Conservation (phyloP, 2,113 vertebrate species). For the Astur gentilis region DNA sequence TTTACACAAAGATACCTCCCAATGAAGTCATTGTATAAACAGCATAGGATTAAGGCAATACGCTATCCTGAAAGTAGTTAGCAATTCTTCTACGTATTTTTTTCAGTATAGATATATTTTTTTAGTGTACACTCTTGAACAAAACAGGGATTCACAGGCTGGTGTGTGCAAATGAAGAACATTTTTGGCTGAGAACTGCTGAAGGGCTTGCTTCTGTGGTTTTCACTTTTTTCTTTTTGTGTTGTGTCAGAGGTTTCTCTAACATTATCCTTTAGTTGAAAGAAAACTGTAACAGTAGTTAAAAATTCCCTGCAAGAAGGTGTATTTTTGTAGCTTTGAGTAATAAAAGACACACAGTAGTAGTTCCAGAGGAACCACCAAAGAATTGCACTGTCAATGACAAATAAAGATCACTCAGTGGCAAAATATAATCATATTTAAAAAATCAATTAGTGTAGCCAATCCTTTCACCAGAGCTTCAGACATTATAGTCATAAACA, state of each 20-base stretch:
- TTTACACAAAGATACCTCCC: neutral
- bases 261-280: neutral
- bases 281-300: neutral
- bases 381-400: neutral
- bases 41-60: neutral
- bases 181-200: neutral
- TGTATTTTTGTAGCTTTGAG: neutral
- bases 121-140: neutral
- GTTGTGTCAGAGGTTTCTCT: neutral
- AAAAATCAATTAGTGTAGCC: neutral
- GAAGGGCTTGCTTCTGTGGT: neutral
- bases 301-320: neutral
- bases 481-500: neutral
- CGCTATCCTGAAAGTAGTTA: neutral
- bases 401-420: neutral
- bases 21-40: neutral
- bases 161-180: neutral
- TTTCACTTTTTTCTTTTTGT: neutral
- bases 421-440: neutral
- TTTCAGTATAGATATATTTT: neutral
- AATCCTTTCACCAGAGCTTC: neutral
- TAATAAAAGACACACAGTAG: neutral
- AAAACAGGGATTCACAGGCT: neutral
- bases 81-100: neutral
- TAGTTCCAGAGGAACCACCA: neutral